Conservation (phyloP, 37 sponge, comb jelly and placozoan genomes). For the Bolinopsis microptera region DNA sequence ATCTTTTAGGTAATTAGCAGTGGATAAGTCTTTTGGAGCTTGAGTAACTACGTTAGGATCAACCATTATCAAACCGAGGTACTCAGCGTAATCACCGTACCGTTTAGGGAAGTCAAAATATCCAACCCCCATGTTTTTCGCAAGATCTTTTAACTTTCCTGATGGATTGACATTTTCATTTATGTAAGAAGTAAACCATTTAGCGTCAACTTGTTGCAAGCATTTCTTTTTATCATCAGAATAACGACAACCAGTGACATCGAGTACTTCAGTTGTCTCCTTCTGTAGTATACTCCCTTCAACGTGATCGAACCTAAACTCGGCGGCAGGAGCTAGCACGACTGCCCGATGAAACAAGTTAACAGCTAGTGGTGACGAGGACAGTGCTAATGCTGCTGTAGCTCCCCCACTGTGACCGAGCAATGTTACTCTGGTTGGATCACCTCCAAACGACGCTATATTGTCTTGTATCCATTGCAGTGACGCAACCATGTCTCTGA, state of each 20-base stretch:
- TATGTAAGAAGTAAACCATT: neutral
- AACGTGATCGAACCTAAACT: neutral
- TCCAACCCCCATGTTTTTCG: neutral
- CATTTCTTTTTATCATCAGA: neutral
- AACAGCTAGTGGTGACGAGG: conserved; percentile 14
- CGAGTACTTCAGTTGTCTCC: neutral
- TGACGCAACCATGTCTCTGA: conserved; percentile 16
- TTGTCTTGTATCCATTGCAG: conserved; percentile 35
- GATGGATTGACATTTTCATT: neutral
- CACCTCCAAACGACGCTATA: conserved; percentile 17
- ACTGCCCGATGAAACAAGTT: neutral
- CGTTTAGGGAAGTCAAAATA: conserved; percentile 30
- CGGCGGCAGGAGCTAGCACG: neutral
- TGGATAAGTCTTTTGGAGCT: neutral
- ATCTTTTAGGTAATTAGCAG: too few species aligned
- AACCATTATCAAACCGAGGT: neutral
- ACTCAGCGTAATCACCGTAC: neutral
- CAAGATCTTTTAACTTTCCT: neutral
- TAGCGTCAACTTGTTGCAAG: neutral
- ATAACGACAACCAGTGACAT: neutral
- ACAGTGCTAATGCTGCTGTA: neutral
- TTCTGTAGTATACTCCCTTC: neutral
- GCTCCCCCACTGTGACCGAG: conserved; percentile 42
- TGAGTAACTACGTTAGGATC: neutral
- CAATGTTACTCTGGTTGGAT: neutral